Conservation (phyloP, 2,888 invertebrate species). For the Julus scanicus region DNA sequence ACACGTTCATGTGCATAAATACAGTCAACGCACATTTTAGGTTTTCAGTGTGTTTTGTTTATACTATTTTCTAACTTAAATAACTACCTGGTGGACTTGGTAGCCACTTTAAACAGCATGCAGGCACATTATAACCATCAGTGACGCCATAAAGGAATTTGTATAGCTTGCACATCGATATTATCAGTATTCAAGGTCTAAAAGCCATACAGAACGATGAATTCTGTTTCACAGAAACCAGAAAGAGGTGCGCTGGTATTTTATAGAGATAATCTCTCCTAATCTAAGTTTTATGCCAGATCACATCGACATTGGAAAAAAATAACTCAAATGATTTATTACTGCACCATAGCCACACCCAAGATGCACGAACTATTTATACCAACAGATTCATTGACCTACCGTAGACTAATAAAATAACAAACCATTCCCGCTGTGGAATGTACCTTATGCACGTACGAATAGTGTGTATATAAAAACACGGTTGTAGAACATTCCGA, state of each 20-base stretch:
- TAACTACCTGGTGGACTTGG: too few relatives aligned
- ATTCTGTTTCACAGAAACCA: neutral
- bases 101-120: too few relatives aligned
- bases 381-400: neutral
- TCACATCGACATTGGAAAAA: neutral
- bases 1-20: too few relatives aligned
- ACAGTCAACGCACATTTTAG: too few relatives aligned
- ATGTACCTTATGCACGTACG: neutral
- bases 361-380: neutral
- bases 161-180: neutral
- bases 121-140: too few relatives aligned
- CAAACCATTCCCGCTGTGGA: neutral
- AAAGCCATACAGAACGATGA: neutral
- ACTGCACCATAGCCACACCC: neutral
- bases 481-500: neutral
- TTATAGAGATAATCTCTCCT: neutral
- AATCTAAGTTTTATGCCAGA: neutral
- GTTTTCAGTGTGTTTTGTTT: too few relatives aligned
- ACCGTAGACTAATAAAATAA: neutral
- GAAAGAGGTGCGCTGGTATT: neutral
- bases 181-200: neutral
- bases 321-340: slow-evolving; percentile 21
- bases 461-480: neutral
- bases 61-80: too few relatives aligned
- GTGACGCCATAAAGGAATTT: neutral